Base-by-base conservation (phyloP, 2,888 invertebrate species). In the Petrolisthes cinctipes region DNA sequence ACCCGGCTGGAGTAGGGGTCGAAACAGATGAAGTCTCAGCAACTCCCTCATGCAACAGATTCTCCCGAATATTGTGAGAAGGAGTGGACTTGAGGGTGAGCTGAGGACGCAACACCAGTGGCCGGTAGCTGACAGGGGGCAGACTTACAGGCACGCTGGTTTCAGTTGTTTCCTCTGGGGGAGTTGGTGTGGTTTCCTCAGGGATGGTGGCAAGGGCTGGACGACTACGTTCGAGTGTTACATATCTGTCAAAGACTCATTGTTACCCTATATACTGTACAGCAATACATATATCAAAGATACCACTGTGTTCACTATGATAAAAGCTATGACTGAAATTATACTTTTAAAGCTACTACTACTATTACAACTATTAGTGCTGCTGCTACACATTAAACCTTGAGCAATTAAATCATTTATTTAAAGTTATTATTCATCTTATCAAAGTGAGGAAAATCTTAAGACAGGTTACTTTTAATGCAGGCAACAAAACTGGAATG, bases 201-300 rank as follows among this genome's bases (percentile, higher is more conserved):
- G 80, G 56, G 20, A 23, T 71, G 17, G 78, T 57, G 9, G 86
- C 11, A 2, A 83, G 56, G 73, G 73, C n/a, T 1, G 75, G 91
- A 87, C 93, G 92, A 88, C 93, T 93, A 66, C 93, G 92, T 83
- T 93, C 92, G 17, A 93, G 91, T 81, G 92, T 93, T 23, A 93
- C 92, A 91, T 94, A 94, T 88, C 94, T 94, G 91, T 17, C 66
- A 75, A 37, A 53, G 6, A 76, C 14, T 9, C n/a, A 20, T 20
- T 0, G 37, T 37, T 37, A 37, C 37, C 37, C 37, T 37, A 37
- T 37, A 37, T 37, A 37, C 37, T 37, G 37, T 37, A 37, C 2
- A 37, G 37, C 37, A 37, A 37, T 37, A 37, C 37, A 37, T 37
- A 37, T 37, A 37, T 37, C 37, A 37, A 37, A 37, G 37, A 37